Base-by-base conservation (phyloP, 2,113 vertebrate species). In the Elachura formosa region DNA sequence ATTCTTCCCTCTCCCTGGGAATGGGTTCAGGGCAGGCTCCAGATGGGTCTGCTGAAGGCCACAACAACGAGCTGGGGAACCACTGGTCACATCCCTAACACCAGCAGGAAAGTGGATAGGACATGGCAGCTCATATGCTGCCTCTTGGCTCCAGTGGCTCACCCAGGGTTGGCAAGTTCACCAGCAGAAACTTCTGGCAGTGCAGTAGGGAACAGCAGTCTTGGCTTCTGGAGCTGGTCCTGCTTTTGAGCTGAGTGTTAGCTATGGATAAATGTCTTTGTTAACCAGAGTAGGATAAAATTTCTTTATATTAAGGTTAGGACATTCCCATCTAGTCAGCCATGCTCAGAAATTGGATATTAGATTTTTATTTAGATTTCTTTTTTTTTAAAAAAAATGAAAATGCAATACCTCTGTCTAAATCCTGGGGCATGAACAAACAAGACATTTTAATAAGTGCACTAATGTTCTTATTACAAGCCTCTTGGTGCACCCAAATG, bases 371-470 rank as follows among this genome's bases (percentile, higher is more conserved):
- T 91, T 94, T 94, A 80, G 41, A 80, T 90, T 83, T 82, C 33
- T 81, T 66, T 66, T 21, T 0, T 1, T 7, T 11, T 5, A 18
- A 45, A 87, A 51, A 87, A 81, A 74, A 36, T 1, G 43, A 85
- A 94, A 94, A 93, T 23, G 38, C 84, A 83, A 89, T 92, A 68
- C 34, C 29, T 12, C 46, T 75, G 67, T 88, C 82, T 91, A 62
- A 96, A 94, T 91, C 54, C 48, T 0, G 0, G 46, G 87, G 24
- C 81, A 90, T 77, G 82, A 79, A 80, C 89, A 97, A 94, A 87
- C 67, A 96, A 71, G 95, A 87, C n/a, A 54, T 93, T 95, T 95
- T 95, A 95, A 93, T 93, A 96, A 91, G 78, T 66, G 78, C 40
- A 78, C 84, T 93, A 91, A 96, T 74, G 71, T 69, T 94, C 93